Evolutionary conservation across 2,113 vertebrate species (phyloP).

Genomic region (Nansenia antarctica): DNA sequence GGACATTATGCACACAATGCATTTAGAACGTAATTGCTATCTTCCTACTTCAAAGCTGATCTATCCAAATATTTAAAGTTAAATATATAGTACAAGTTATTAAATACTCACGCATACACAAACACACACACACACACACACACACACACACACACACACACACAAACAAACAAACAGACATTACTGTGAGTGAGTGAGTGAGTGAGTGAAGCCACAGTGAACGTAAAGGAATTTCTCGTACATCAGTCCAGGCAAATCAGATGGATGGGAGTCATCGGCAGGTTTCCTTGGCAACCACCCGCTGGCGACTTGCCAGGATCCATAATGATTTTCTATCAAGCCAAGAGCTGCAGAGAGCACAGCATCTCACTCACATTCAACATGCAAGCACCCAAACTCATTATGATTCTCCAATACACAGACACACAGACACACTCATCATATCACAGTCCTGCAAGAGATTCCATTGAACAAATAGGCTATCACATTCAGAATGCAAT

Average conservation of each 20-base stretch:
- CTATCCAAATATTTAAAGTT: no score
- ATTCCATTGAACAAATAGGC: background rate
- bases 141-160: no score
- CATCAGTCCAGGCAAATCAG: slow-evolving; percentile 20
- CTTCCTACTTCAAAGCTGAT: background rate
- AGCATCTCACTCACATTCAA: background rate
- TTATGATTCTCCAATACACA: background rate
- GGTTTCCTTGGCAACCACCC: slow-evolving; percentile 73
- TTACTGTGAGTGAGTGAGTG: background rate
- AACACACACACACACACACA: no score
- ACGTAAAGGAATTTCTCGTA: background rate
- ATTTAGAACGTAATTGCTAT: background rate
- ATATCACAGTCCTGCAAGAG: background rate
- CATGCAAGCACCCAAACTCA: background rate
- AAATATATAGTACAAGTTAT: no score
- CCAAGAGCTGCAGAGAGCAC: background rate
- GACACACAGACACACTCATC: slow-evolving; percentile 7
- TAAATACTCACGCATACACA: no score
- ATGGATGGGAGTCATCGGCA: slow-evolving; percentile 51
- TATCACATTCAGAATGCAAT: background rate
- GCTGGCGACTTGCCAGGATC: slow-evolving; percentile 73
- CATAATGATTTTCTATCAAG: slow-evolving; percentile 75
- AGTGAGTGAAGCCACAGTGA: background rate
- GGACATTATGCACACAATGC: no score
- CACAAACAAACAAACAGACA: no score